phyloP scores from a whole-genome alignment of 2,888 invertebrate genomes.

The Acleris holmiana region DNA sequence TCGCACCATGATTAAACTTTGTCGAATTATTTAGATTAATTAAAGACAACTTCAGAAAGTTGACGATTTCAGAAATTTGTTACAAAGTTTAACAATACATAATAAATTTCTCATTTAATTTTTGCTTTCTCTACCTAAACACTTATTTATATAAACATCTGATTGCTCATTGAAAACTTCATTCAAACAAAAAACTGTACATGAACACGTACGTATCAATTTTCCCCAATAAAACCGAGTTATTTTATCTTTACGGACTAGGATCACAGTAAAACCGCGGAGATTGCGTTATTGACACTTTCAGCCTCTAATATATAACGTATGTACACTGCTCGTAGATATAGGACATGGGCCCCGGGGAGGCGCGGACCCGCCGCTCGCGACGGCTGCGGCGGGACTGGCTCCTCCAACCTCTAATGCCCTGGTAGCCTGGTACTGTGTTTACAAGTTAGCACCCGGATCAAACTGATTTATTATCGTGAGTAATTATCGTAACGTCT shows the following conservation, averaged over 20 bases:
- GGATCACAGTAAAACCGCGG: constrained; percentile 5
- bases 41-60: too few species aligned
- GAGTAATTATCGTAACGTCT: constrained; percentile 24
- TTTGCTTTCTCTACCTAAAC: too few species aligned
- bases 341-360: constrained; percentile 3
- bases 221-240: background rate
- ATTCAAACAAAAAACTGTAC: too few species aligned
- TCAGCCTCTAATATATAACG: constrained; percentile 5
- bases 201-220: too few species aligned
- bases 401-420: constrained; percentile 34
- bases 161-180: too few species aligned
- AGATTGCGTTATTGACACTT: constrained; percentile 30
- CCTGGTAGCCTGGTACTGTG: constrained; percentile 20
- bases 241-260: background rate
- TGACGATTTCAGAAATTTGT: too few species aligned
- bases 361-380: constrained; percentile 66
- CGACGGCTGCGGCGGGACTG: constrained; percentile 79
- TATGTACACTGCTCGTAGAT: background rate
- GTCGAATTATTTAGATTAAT: too few species aligned
- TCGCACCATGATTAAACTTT: too few species aligned
- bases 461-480: constrained; percentile 28
- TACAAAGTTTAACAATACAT: too few species aligned
- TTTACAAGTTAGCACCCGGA: constrained; percentile 9
- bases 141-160: too few species aligned
- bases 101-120: too few species aligned